Conservation (phyloP, 2,888 invertebrate species). For the Lymantria dispar region DNA sequence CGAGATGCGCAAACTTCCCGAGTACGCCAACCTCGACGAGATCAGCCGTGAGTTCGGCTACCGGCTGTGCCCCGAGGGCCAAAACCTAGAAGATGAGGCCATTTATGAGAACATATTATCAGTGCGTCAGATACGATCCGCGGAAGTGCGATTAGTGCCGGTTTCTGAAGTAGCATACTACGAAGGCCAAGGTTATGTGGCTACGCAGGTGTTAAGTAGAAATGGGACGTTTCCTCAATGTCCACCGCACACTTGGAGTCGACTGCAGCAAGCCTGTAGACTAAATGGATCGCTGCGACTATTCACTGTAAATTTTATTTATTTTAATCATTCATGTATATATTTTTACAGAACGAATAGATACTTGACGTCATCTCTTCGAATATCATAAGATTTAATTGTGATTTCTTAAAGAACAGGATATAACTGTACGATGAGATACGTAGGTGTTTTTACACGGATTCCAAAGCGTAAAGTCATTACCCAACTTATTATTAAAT, state of each 20-base stretch:
- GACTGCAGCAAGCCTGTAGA: constrained; percentile 67
- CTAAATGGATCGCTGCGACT: constrained; percentile 67
- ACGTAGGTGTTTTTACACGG: constrained; percentile 65
- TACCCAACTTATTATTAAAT: constrained; percentile 50
- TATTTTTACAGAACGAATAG: constrained; percentile 9
- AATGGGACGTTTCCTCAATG: constrained; percentile 79
- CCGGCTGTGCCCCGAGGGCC: constrained; percentile 77
- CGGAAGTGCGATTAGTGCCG: constrained; percentile 79
- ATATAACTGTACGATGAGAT: constrained; percentile 52
- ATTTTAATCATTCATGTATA: constrained; percentile 14
- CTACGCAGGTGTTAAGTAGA: constrained; percentile 73
- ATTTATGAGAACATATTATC: constrained; percentile 78
- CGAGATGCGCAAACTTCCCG: constrained; percentile 73
- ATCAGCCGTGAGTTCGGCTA: constrained; percentile 79
- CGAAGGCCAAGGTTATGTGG: constrained; percentile 76
- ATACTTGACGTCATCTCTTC: constrained; percentile 26
- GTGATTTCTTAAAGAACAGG: constrained; percentile 59
- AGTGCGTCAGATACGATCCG: constrained; percentile 75
- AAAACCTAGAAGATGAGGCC: constrained; percentile 78
- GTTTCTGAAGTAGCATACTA: constrained; percentile 78
- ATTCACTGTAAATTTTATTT: constrained; percentile 64
- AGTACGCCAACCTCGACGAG: constrained; percentile 77
- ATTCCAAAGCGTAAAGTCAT: constrained; percentile 72
- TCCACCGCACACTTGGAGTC: constrained; percentile 76
- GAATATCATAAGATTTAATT: constrained; percentile 43